A percentile compares a stretch with the other conserved stretches of the same genome.
These are phyloP conservation scores for Tadarida brasiliensis DNA, from an alignment of 2,797 vertebrate species.

Conservation along the genomic window DNA sequence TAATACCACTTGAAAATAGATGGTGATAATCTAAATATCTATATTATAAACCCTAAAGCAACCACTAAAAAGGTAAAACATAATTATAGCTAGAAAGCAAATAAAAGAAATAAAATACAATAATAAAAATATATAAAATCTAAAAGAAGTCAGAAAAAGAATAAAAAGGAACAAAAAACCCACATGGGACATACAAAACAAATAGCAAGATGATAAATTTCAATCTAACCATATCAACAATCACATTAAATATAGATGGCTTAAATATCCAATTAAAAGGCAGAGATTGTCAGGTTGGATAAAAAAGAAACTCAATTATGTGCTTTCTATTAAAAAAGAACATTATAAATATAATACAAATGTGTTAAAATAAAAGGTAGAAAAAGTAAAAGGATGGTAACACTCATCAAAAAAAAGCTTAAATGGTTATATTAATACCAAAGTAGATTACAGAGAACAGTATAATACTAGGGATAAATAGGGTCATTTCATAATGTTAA, in stretches of 20 bases:
- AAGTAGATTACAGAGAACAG: too few relatives aligned
- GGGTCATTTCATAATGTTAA: too few relatives aligned
- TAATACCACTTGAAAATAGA: neutral
- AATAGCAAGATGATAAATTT: neutral
- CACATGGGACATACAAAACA: neutral
- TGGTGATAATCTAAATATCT: neutral
- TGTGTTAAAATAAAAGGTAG: too few relatives aligned
- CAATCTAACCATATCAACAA: neutral
- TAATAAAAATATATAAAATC: neutral
- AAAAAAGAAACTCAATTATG: neutral
- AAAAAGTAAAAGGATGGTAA: too few relatives aligned
- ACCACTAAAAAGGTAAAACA: neutral
- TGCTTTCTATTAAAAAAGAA: neutral
- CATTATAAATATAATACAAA: too few relatives aligned
- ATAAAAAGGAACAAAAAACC: neutral
- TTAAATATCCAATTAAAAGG: neutral
- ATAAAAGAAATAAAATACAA: neutral
- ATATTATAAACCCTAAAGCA: neutral
- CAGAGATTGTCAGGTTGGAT: neutral
- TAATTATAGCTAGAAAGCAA: neutral
- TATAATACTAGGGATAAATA: too few relatives aligned
- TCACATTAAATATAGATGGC: neutral
- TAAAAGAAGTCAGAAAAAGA: neutral
- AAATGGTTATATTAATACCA: too few relatives aligned
- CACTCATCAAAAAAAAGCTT: too few relatives aligned